phyloP scores from a whole-genome alignment of 2,113 vertebrate species.

The Oncorhynchus masou region DNA sequence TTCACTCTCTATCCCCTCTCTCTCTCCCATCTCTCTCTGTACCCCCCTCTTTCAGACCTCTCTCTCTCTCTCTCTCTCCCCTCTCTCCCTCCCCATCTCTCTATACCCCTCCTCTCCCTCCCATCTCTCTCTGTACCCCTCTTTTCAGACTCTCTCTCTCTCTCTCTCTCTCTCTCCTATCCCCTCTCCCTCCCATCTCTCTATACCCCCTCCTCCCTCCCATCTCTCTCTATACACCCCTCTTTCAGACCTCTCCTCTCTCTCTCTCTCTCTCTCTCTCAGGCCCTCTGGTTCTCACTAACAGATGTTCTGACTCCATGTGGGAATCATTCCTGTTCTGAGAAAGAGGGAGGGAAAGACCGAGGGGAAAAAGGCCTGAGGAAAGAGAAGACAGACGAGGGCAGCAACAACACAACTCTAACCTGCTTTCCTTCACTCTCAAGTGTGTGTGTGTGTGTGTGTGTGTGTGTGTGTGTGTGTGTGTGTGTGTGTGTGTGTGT shows the following conservation, averaged over 20 bases:
- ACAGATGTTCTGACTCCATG: constrained; percentile 67
- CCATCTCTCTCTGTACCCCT: too few relatives aligned
- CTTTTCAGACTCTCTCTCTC: too few relatives aligned
- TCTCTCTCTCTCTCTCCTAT: constrained; percentile 28
- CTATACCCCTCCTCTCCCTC: too few relatives aligned
- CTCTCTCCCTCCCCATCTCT: too few relatives aligned
- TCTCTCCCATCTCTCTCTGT: too few relatives aligned
- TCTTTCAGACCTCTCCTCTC: constrained; percentile 4
- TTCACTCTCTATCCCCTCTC: background rate
- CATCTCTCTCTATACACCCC: background rate
- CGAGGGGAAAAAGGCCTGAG: constrained; percentile 17
- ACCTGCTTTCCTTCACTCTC: constrained; percentile 1
- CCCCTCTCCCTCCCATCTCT: too few relatives aligned
- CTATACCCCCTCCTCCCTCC: too few relatives aligned
- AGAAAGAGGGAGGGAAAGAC: constrained; percentile 38
- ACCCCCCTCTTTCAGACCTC: too few relatives aligned
- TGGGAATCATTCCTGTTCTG: constrained; percentile 66
- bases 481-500: constrained; percentile 16
- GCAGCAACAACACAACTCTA: constrained; percentile 25
- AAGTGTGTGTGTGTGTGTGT: constrained; percentile 1
- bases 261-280: constrained; percentile 22
- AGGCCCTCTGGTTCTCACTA: constrained; percentile 52
- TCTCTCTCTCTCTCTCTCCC: too few relatives aligned
- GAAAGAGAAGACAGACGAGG: constrained; percentile 39
- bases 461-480: constrained; percentile 30